Conservation (phyloP, 64 coral and sea anemone species). For the Stylophora pistillata region DNA sequence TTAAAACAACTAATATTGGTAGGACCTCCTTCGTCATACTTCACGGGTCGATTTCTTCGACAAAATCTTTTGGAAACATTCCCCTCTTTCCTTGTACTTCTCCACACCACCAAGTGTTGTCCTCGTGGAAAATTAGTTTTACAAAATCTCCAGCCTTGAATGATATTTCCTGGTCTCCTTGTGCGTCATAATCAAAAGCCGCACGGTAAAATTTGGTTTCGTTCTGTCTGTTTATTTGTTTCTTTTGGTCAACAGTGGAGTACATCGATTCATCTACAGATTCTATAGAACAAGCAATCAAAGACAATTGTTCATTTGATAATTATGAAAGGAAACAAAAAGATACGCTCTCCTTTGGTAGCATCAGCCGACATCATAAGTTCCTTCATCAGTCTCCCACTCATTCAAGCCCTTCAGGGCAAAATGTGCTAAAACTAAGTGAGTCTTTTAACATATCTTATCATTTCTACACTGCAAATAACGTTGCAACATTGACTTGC, state of each 20-base stretch:
- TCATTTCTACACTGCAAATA: too few species aligned
- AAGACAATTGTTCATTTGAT: too few species aligned
- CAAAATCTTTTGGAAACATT: slow-evolving; percentile 87
- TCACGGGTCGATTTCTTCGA: background rate
- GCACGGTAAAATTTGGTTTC: slow-evolving; percentile 54
- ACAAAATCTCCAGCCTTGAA: slow-evolving; percentile 77
- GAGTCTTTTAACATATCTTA: too few species aligned
- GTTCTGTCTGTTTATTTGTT: background rate
- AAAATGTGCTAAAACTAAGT: too few species aligned
- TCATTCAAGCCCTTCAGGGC: too few species aligned
- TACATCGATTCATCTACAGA: slow-evolving; percentile 44
- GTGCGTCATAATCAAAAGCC: slow-evolving; percentile 66
- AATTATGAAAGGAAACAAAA: background rate
- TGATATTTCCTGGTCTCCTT: slow-evolving; percentile 80
- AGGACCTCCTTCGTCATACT: background rate
- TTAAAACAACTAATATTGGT: background rate
- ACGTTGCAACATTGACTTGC: too few species aligned
- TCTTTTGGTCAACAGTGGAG: slow-evolving; percentile 9
- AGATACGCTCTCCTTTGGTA: background rate
- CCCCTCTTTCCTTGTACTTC: slow-evolving; percentile 65
- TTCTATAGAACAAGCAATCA: slow-evolving; percentile 1
- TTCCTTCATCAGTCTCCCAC: too few species aligned
- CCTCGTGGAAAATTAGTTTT: slow-evolving; percentile 54
- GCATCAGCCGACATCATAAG: too few species aligned
- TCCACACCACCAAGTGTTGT: slow-evolving; percentile 82